Conservation (phyloP, 2,888 invertebrate species). For the Punctoribates punctum region DNA sequence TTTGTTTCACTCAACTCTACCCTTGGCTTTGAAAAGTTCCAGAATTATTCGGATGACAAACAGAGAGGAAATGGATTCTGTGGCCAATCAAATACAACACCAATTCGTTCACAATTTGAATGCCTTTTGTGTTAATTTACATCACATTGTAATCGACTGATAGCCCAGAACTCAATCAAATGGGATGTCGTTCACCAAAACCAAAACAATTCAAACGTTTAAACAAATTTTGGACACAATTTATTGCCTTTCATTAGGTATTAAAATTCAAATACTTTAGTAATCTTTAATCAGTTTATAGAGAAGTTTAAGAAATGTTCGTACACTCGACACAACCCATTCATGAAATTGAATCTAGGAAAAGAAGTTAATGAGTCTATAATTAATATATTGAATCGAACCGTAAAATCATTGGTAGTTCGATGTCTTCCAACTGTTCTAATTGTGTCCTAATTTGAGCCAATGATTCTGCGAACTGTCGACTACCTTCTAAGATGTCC, state of each 20-base stretch:
- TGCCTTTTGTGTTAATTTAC: not conserved
- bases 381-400: too few species aligned
- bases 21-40: not conserved
- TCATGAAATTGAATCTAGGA: too few species aligned
- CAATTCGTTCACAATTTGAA: not conserved
- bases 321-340: too few species aligned
- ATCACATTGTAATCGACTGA: not conserved
- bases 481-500: too few species aligned
- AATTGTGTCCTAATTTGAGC: too few species aligned
- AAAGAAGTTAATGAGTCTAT: too few species aligned
- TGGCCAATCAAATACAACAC: not conserved
- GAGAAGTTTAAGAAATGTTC: too few species aligned
- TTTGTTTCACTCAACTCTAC: not conserved
- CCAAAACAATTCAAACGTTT: not conserved
- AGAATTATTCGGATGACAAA: conserved; percentile 29
- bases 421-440: too few species aligned
- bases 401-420: too few species aligned
- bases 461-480: too few species aligned
- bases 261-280: too few species aligned
- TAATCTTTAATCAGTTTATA: too few species aligned
- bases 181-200: not conserved
- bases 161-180: conserved; percentile 8
- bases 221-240: conserved; percentile 8
- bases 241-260: not conserved
- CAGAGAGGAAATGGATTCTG: conserved; percentile 16